Percentiles rank a stretch among this genome's conserved stretches.
Evolutionary conservation across 2,888 invertebrate species (phyloP).

Genomic region (Amiota communis): DNA sequence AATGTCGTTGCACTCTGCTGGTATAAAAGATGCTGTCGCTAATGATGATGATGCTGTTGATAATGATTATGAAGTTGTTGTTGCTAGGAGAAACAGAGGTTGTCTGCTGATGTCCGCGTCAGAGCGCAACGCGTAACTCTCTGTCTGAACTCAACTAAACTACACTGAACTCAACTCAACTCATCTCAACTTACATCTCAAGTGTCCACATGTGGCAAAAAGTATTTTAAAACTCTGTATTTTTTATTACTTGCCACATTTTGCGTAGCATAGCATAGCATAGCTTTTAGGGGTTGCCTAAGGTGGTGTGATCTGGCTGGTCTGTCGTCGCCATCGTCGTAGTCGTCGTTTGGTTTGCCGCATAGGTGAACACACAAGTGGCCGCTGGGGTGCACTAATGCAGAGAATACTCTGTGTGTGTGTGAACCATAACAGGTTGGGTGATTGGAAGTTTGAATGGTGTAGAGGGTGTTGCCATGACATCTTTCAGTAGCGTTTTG

Average conservation of each 20-base stretch:
- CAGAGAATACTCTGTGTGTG: slow-evolving; percentile 28
- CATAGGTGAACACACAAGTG: slow-evolving; percentile 60
- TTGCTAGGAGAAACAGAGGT: slow-evolving; percentile 4
- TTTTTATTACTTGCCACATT: neutral
- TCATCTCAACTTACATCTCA: slow-evolving; percentile 32
- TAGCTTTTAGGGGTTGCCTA: neutral
- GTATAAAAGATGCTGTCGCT: neutral
- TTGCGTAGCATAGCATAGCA: too few relatives aligned
- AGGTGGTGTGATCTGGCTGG: neutral
- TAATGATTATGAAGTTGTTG: neutral
- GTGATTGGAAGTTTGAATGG: neutral
- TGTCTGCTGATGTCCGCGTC: slow-evolving; percentile 1
- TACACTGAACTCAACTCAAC: slow-evolving; percentile 2
- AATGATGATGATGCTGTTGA: neutral
- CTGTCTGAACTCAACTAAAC: neutral
- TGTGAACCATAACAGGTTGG: neutral
- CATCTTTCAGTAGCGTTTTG: slow-evolving; percentile 40
- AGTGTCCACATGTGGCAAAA: slow-evolving; percentile 61
- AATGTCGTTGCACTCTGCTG: slow-evolving; percentile 47
- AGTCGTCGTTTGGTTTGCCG: slow-evolving; percentile 51
- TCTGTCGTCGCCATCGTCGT: slow-evolving; percentile 2
- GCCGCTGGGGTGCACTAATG: slow-evolving; percentile 49
- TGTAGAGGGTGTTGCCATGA: neutral
- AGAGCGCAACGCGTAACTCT: slow-evolving; percentile 17
- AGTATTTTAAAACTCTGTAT: slow-evolving; percentile 46